Evolutionary conservation across 2,888 invertebrate genomes (phyloP).

Genomic region (Alsophila aescularia): DNA sequence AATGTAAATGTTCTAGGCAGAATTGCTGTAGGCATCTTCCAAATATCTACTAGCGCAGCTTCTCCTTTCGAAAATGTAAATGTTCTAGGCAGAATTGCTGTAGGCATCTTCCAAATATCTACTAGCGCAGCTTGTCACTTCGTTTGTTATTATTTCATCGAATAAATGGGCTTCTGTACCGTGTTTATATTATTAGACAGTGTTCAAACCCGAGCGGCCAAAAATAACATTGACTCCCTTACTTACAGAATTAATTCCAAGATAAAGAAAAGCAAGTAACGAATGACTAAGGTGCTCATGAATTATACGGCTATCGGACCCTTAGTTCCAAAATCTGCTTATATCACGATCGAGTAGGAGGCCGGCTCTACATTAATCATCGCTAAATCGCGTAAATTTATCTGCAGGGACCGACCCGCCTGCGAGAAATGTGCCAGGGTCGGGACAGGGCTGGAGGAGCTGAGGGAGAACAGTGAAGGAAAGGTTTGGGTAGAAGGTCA

Average conservation of each 20-base stretch:
- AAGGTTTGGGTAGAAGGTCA: neutral
- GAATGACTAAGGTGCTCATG: slow-evolving; percentile 15
- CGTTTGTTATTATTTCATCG: too few relatives aligned
- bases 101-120: too few relatives aligned
- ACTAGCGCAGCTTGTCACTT: too few relatives aligned
- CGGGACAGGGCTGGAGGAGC: neutral
- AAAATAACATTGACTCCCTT: too few relatives aligned
- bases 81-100: too few relatives aligned
- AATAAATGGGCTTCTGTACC: too few relatives aligned
- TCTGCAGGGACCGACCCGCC: slow-evolving; percentile 41
- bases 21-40: too few relatives aligned
- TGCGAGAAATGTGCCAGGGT: slow-evolving; percentile 15
- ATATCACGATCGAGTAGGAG: slow-evolving; percentile 38
- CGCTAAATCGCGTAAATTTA: slow-evolving; percentile 57
- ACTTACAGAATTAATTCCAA: neutral
- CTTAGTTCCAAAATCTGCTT: slow-evolving; percentile 31
- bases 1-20: too few relatives aligned
- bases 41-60: too few relatives aligned
- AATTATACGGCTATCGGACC: slow-evolving; percentile 19
- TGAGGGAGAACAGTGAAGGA: neutral
- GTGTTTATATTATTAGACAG: too few relatives aligned
- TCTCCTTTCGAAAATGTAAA: too few relatives aligned
- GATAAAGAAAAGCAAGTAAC: slow-evolving; percentile 6
- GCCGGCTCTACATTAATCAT: slow-evolving; percentile 52
- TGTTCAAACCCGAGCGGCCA: too few relatives aligned